These are phyloP conservation scores for Scaptomyza reducta DNA, from an alignment of 2,888 invertebrate species.

Conservation along the genomic window DNA sequence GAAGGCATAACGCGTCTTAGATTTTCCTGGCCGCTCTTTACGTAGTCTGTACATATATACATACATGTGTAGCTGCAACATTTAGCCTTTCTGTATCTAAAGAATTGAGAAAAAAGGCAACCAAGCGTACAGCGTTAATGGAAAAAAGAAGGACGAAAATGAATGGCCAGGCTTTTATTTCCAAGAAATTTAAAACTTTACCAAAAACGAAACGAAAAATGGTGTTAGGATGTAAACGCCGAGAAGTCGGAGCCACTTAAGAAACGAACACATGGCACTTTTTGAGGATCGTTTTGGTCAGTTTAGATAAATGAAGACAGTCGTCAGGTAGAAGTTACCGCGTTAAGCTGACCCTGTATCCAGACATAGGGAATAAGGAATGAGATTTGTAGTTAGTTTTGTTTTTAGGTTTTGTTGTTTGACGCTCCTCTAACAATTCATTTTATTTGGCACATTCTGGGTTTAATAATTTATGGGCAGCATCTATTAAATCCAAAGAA, in stretches of 20 bases:
- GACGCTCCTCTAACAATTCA: constrained; percentile 22
- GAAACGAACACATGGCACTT: constrained; percentile 62
- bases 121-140: constrained; percentile 52
- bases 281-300: constrained; percentile 60
- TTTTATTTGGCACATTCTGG: constrained; percentile 37
- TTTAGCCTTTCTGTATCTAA: constrained; percentile 54
- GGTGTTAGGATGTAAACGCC: constrained; percentile 53
- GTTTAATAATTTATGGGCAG: constrained; percentile 52
- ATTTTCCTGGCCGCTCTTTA: constrained; percentile 45
- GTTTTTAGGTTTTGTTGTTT: constrained; percentile 31
- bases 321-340: constrained; percentile 31
- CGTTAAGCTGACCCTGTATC: constrained; percentile 29
- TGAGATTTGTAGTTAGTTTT: constrained; percentile 41
- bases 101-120: constrained; percentile 45
- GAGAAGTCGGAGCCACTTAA: constrained; percentile 54
- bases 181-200: constrained; percentile 84
- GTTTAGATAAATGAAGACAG: constrained; percentile 59
- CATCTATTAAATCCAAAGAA: constrained; percentile 43
- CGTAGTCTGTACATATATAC: background rate
- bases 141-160: constrained; percentile 70
- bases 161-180: constrained; percentile 82
- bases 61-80: constrained; percentile 55
- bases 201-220: constrained; percentile 59
- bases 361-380: constrained; percentile 24
- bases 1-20: constrained; percentile 57